These are phyloP conservation scores for Otolemur crassicaudatus DNA, from an alignment of 2,797 vertebrate genomes.

Conservation along the genomic window DNA sequence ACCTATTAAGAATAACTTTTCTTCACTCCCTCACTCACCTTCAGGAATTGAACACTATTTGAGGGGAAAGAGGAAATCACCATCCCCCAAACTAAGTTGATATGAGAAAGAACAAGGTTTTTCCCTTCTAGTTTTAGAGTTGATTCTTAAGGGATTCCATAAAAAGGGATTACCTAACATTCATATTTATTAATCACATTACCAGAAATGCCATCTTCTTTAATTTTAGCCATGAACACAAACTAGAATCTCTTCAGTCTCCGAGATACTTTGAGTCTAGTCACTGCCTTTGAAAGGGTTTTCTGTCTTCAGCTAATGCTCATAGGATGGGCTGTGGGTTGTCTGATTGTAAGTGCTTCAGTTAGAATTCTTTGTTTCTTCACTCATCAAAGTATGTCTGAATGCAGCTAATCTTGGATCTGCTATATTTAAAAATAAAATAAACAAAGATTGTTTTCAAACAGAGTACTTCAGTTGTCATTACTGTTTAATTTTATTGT, in stretches of 20 bases:
- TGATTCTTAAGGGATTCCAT: not conserved
- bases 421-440: not conserved
- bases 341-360: not conserved
- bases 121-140: not conserved
- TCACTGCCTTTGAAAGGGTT: not conserved
- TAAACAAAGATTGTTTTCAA: not conserved
- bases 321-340: not conserved
- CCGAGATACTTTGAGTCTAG: not conserved
- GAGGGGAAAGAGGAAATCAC: not conserved
- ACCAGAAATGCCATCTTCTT: not conserved
- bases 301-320: not conserved
- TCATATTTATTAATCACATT: not conserved
- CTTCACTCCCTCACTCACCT: not conserved
- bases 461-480: not conserved
- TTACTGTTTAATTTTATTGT: not conserved
- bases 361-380: not conserved
- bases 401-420: not conserved
- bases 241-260: not conserved
- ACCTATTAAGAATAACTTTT: not conserved
- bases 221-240: not conserved
- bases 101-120: not conserved
- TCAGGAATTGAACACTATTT: not conserved
- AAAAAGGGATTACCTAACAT: not conserved
- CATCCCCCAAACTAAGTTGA: not conserved
- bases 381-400: not conserved